phyloP scores from a whole-genome alignment of 1,140 invertebrate genomes.

The Bombus superbus region DNA sequence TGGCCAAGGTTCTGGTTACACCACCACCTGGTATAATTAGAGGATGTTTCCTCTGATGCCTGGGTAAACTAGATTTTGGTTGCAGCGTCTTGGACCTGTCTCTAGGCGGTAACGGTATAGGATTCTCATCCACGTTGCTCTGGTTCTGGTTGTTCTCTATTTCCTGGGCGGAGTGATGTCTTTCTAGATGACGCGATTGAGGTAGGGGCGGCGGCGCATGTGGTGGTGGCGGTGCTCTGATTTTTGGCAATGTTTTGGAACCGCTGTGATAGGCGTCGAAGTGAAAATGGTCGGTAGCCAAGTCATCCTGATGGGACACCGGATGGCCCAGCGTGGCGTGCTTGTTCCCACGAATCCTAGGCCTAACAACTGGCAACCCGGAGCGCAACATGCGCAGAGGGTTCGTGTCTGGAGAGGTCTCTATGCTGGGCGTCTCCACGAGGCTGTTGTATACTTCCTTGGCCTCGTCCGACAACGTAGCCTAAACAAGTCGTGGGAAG shows the following conservation, averaged over 20 bases:
- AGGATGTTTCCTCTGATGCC: slow-evolving; percentile 94
- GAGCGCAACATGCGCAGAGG: slow-evolving; percentile 89
- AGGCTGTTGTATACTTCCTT: slow-evolving; percentile 96
- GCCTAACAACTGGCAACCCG: slow-evolving; percentile 85
- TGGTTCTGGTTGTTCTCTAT: slow-evolving; percentile 81
- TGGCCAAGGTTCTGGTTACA: slow-evolving; percentile 85
- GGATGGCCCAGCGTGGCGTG: slow-evolving; percentile 67
- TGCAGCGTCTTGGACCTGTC: slow-evolving; percentile 88
- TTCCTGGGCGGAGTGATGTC: slow-evolving; percentile 75
- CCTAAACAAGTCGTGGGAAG: slow-evolving; percentile 83
- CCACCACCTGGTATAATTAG: slow-evolving; percentile 90
- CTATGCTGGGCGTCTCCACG: slow-evolving; percentile 88
- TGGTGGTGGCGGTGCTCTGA: slow-evolving; percentile 72
- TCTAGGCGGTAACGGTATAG: slow-evolving; percentile 92
- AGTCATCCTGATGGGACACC: slow-evolving; percentile 68
- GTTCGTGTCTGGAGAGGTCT: slow-evolving; percentile 83
- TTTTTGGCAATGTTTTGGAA: slow-evolving; percentile 76
- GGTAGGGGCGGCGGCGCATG: slow-evolving; percentile 59
- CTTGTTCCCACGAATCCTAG: slow-evolving; percentile 85
- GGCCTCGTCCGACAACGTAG: slow-evolving; percentile 90
- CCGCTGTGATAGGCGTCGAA: slow-evolving; percentile 77
- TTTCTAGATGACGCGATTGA: slow-evolving; percentile 65
- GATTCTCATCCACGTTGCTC: slow-evolving; percentile 85
- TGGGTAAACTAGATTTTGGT: slow-evolving; percentile 85
- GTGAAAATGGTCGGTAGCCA: slow-evolving; percentile 62